These are phyloP conservation scores for Macrostomum lignano DNA, from an alignment of 1,140 invertebrate genomes.

Conservation along the genomic window DNA sequence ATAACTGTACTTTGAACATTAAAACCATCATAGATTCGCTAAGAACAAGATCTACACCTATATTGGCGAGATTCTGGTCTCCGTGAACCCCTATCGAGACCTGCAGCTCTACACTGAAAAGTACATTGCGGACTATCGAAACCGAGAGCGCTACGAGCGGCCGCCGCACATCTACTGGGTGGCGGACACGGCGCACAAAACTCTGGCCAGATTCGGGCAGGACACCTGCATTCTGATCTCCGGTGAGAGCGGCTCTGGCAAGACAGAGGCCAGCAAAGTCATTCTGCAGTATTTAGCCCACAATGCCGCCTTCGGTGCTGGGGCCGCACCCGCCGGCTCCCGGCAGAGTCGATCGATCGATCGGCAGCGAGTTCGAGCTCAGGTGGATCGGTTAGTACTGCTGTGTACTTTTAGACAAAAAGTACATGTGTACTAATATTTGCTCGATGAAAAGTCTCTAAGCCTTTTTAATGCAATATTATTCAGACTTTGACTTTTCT, in stretches of 20 bases:
- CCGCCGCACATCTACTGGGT: conserved; percentile 45
- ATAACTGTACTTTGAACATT: too few species aligned
- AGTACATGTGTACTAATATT: conserved; percentile 50
- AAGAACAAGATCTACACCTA: conserved; percentile 49
- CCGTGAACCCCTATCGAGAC: conserved; percentile 48
- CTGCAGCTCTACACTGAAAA: conserved; percentile 42
- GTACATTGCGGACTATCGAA: conserved; percentile 33
- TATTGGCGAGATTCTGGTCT: conserved; percentile 48
- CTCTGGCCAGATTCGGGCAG: neutral
- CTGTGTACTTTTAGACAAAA: too few species aligned
- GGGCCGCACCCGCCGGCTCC: too few species aligned
- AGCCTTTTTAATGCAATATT: conserved; percentile 46
- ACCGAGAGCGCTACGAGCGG: conserved; percentile 39
- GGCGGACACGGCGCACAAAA: conserved; percentile 32
- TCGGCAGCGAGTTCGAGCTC: too few species aligned
- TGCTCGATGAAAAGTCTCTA: conserved; percentile 43
- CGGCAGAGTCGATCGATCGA: too few species aligned
- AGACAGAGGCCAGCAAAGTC: conserved; percentile 91
- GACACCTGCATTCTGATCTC: conserved; percentile 3
- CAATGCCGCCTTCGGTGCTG: conserved; percentile 21
- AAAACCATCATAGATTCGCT: too few species aligned
- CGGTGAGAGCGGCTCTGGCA: conserved; percentile 79
- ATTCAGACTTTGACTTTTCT: conserved; percentile 49
- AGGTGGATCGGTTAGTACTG: too few species aligned
- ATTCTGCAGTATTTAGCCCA: conserved; percentile 84